These are phyloP conservation scores for Borostomias antarcticus DNA, from an alignment of 2,797 vertebrate genomes.

Conservation along the genomic window DNA sequence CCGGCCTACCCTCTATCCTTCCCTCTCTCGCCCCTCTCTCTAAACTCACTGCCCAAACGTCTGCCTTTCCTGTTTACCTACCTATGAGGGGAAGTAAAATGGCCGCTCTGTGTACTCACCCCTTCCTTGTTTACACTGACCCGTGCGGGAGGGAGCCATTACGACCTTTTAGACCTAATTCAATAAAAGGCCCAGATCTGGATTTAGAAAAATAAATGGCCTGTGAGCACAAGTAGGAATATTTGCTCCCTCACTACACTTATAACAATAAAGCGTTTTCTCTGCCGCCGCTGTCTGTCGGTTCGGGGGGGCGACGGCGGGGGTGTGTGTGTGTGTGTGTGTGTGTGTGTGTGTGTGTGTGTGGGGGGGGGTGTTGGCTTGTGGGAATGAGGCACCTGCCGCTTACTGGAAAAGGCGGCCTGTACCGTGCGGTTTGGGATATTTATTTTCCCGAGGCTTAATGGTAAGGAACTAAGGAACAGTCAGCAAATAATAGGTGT, in stretches of 20 bases:
- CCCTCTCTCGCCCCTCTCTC: constrained; percentile 35
- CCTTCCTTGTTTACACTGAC: constrained; percentile 75
- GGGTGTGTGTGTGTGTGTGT: constrained; percentile 32
- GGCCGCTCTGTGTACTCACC: constrained; percentile 67
- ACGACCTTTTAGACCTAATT: constrained; percentile 75
- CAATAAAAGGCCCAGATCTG: constrained; percentile 72
- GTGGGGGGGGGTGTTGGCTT: constrained; percentile 27
- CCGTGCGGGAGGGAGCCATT: constrained; percentile 71
- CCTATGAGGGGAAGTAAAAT: constrained; percentile 72
- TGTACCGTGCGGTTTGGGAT: constrained; percentile 64
- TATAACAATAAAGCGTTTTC: constrained; percentile 74
- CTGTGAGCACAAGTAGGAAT: constrained; percentile 61
- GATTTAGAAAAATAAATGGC: constrained; percentile 76
- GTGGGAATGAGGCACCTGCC: constrained; percentile 68
- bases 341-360: constrained; percentile 3
- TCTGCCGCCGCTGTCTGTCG: too few species aligned
- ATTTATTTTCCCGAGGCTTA: constrained; percentile 76
- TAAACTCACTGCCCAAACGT: constrained; percentile 58
- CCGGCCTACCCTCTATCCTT: constrained; percentile 9
- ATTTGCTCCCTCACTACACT: constrained; percentile 64
- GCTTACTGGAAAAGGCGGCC: constrained; percentile 69
- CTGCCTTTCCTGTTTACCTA: constrained; percentile 76
- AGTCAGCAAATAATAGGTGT: constrained; percentile 73
- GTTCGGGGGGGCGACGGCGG: too few species aligned
- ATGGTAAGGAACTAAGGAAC: constrained; percentile 72